Evolutionary conservation across 2,888 invertebrate genomes (phyloP), one percentile per base, ranked within the genome.

Genomic region (Ochropleura leucogaster): DNA sequence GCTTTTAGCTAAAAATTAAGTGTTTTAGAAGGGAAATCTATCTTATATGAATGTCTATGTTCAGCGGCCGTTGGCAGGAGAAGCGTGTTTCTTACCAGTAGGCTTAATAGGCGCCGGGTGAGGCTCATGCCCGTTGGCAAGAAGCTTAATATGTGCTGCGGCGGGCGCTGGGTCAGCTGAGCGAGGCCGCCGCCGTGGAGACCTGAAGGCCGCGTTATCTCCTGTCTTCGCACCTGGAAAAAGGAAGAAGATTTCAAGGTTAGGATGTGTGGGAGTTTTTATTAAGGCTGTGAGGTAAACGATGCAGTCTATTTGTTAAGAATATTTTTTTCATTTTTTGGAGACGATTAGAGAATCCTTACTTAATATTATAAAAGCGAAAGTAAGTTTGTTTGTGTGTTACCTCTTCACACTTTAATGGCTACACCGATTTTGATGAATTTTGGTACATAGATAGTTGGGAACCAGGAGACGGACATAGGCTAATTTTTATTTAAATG

Each of bases 161-260:
- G 83, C 87, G 0, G 91, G 92, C 79, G 92, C 96, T 1, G 97
- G 97, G 88, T 97, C 97, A 57, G 97, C 97, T 30, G 97, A 97
- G 90, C 97, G 97, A 66, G 98, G 97, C 89, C 98, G 98, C 85
- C 98, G 97, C 90, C 98, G 98, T 46, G 98, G 98, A 68, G 98
- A 98, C 85, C 97, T 96, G 95, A 97, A 98, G 90, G 97, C 97
- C 70, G 96, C 89, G 65, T 93, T 92, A n/a, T 93, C 93, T 67
- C 93, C 94, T 3, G 92, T 72, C 82, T 95, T 94, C 3, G 87
- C 90, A 55, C 94, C 95, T 95, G 89, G 51, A 88, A 44, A 16
- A 12, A 0, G 14, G 7, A 62, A 1, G 5, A 8, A 30, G 14
- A 16, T 57, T 65, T 51, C 8, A 20, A 3, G 6, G 0, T 60